phyloP scores from a whole-genome alignment of 2,888 invertebrate species.

The Polydrusus cervinus region DNA sequence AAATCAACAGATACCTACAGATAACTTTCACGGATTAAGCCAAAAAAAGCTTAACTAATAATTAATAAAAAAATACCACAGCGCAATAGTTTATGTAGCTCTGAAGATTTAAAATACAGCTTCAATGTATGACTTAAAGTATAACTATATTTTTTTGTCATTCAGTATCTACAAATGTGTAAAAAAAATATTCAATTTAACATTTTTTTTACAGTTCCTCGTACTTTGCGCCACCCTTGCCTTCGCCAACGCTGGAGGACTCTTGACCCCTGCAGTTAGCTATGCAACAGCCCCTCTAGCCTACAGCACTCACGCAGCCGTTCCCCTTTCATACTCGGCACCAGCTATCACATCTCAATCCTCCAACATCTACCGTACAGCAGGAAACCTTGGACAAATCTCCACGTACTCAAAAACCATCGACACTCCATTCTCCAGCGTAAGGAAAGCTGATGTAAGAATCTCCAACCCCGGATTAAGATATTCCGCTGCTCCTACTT shows the following conservation, averaged over 20 bases:
- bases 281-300: constrained; percentile 71
- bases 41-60: too few relatives aligned
- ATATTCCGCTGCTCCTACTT: constrained; percentile 57
- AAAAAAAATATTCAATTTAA: too few relatives aligned
- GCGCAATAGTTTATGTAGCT: too few relatives aligned
- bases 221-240: constrained; percentile 74
- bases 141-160: too few relatives aligned
- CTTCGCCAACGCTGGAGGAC: constrained; percentile 74
- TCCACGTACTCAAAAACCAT: constrained; percentile 82
- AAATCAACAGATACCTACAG: too few relatives aligned
- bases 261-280: constrained; percentile 68
- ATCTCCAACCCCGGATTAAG: constrained; percentile 78
- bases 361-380: constrained; percentile 77
- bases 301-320: constrained; percentile 59
- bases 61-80: too few relatives aligned
- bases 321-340: constrained; percentile 70
- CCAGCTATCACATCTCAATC: constrained; percentile 76
- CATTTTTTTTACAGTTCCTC: constrained; percentile 70
- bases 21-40: too few relatives aligned
- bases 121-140: too few relatives aligned
- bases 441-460: constrained; percentile 81
- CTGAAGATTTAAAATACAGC: too few relatives aligned
- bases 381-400: constrained; percentile 81
- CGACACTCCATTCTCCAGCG: constrained; percentile 83
- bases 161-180: too few relatives aligned